Percentiles rank a stretch among this genome's conserved stretches.
Evolutionary conservation across 1,140 invertebrate species (phyloP).

Genomic region (Pogonognathellus flavescens): DNA sequence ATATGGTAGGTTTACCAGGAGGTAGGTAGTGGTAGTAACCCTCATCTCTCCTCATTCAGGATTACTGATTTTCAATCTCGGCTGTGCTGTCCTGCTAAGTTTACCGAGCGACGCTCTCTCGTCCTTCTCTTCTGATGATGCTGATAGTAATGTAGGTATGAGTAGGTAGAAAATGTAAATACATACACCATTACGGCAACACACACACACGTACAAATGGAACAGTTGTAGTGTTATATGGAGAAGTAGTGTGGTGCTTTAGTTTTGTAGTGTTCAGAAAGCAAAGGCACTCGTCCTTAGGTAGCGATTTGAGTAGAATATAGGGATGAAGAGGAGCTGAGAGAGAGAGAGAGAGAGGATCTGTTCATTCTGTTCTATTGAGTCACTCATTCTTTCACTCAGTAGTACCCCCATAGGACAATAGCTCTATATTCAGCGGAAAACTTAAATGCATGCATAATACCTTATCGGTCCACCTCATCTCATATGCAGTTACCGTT

Average conservation of each 20-base stretch:
- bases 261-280: neutral
- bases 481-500: slow-evolving; percentile 62
- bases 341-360: too few species aligned
- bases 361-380: slow-evolving; percentile 39
- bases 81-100: neutral
- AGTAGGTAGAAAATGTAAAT: neutral
- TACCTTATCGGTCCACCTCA: slow-evolving; percentile 53
- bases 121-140: neutral
- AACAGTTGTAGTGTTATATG: neutral
- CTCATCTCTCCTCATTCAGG: slow-evolving; percentile 37
- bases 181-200: neutral
- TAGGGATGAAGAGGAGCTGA: slow-evolving; percentile 26
- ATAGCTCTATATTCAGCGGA: slow-evolving; percentile 9
- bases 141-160: neutral
- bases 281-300: neutral
- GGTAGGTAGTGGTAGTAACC: neutral
- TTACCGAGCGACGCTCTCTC: neutral
- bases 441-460: slow-evolving; percentile 49
- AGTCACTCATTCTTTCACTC: slow-evolving; percentile 48
- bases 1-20: neutral
- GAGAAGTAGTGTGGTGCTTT: neutral
- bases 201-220: neutral
- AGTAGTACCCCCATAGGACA: slow-evolving; percentile 59
- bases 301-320: neutral
- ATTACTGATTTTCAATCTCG: slow-evolving; percentile 63